phyloP scores from a whole-genome alignment of 1,140 invertebrate species.

The Nephotettix cincticeps region DNA sequence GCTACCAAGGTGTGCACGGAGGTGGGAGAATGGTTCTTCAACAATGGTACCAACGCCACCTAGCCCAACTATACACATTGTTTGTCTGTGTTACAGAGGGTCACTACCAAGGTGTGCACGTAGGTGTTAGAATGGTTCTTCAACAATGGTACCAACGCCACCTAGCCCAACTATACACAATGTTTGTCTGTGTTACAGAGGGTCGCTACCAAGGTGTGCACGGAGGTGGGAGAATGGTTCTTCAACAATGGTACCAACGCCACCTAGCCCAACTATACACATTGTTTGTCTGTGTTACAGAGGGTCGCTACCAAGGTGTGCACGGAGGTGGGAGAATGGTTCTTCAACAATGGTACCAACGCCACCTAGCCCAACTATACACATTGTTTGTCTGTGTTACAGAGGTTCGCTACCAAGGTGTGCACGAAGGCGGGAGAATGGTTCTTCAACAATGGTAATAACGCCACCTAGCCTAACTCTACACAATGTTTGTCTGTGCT shows the following conservation, averaged over 20 bases:
- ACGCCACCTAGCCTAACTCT: conserved; percentile 52
- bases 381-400: neutral
- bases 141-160: conserved; percentile 46
- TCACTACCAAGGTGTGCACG: neutral
- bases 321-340: conserved; percentile 49
- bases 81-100: neutral
- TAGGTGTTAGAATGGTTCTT: conserved; percentile 51
- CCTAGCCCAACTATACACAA: conserved; percentile 49
- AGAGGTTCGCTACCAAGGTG: neutral
- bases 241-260: conserved; percentile 46
- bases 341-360: conserved; percentile 47
- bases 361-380: conserved; percentile 50
- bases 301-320: neutral
- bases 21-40: conserved; percentile 52
- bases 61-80: conserved; percentile 49
- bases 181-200: neutral
- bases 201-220: neutral
- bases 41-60: conserved; percentile 45
- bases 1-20: neutral
- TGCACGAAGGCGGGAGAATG: conserved; percentile 44
- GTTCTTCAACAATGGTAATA: conserved; percentile 50
- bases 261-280: conserved; percentile 50
- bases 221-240: conserved; percentile 50
- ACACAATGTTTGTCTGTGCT: neutral
- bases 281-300: neutral